Percentiles rank a stretch among this genome's conserved stretches.
Evolutionary conservation across 2,113 vertebrate genomes (phyloP).

Genomic region (Oxyura jamaicensis): DNA sequence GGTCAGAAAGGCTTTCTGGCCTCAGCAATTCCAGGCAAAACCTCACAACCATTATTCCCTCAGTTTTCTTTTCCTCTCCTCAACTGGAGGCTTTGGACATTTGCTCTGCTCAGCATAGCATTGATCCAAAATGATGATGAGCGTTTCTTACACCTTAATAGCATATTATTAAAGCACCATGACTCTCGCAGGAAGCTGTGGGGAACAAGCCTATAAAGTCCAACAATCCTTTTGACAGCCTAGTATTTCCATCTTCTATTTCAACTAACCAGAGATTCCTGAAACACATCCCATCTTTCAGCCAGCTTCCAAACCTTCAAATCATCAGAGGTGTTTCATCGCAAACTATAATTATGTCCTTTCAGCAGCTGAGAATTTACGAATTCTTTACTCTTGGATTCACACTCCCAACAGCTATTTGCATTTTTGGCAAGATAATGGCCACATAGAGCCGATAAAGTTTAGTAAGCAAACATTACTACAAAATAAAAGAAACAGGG

Average conservation of each 20-base stretch:
- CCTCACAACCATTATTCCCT: background rate
- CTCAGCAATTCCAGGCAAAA: background rate
- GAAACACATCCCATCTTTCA: background rate
- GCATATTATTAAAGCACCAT: background rate
- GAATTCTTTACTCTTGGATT: background rate
- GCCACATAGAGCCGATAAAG: background rate
- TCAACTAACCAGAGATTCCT: background rate
- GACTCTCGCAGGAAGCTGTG: background rate
- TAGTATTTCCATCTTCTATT: background rate
- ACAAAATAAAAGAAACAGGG: background rate
- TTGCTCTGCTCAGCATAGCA: background rate
- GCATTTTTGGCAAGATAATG: slow-evolving; percentile 5
- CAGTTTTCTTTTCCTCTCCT: background rate
- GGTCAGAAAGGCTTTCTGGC: background rate
- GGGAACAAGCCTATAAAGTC: background rate
- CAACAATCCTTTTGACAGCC: background rate
- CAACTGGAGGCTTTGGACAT: background rate
- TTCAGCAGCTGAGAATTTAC: background rate
- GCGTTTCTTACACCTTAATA: background rate
- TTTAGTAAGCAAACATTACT: background rate
- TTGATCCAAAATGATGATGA: background rate
- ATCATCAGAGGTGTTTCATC: background rate
- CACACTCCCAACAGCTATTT: background rate
- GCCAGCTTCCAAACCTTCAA: background rate
- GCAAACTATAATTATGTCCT: background rate